phyloP scores from a whole-genome alignment of 2,113 vertebrate genomes.

The Chelonoidis abingdonii region DNA sequence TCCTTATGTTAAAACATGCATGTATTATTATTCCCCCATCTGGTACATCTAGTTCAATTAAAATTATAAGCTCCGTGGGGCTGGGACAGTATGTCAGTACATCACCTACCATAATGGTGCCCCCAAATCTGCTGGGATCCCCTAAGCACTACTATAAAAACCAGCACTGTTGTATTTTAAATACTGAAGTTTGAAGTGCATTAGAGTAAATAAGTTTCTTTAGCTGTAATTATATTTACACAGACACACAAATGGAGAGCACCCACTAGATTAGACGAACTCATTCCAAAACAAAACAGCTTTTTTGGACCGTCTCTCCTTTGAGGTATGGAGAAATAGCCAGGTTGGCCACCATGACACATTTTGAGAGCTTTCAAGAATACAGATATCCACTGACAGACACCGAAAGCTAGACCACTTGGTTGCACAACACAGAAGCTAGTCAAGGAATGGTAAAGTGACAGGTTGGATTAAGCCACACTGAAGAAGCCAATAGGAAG shows the following conservation, averaged over 20 bases:
- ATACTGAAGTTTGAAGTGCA: background rate
- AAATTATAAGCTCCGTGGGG: background rate
- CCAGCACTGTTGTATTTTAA: background rate
- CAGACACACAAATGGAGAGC: too few relatives aligned
- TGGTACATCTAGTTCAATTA: background rate
- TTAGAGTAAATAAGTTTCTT: background rate
- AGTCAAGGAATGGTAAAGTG: background rate
- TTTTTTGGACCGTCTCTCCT: background rate
- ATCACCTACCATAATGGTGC: background rate
- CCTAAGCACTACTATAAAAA: background rate
- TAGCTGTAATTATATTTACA: background rate
- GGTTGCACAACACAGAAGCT: background rate
- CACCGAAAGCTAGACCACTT: background rate
- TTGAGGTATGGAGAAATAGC: background rate
- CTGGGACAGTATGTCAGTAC: background rate
- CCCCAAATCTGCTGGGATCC: background rate
- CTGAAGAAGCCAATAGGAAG: background rate
- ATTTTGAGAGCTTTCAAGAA: background rate
- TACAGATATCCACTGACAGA: background rate
- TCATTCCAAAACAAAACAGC: background rate
- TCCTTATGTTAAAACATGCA: background rate
- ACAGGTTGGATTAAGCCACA: background rate
- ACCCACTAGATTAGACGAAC: background rate
- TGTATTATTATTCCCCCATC: background rate
- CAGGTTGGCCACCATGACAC: background rate